Evolutionary conservation across 1,140 invertebrate species (phyloP), one percentile per base, ranked within the genome.

Genomic region (Nasonia vitripennis): DNA sequence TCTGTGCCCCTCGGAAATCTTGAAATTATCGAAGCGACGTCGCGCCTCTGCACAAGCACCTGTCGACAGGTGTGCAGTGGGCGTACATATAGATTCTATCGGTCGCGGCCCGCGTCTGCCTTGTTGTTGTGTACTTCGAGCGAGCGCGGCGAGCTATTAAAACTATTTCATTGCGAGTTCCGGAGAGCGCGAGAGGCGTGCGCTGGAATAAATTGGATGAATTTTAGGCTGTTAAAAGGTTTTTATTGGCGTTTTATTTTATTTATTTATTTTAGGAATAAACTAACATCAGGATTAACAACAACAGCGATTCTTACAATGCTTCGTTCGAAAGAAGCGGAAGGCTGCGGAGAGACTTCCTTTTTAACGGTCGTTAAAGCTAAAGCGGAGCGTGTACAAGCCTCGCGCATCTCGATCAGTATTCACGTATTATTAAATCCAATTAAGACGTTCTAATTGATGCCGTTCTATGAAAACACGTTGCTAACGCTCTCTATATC

Each of bases 1-100:
- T 45, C 34, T 37, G 34, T 27, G 34, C 34, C 41, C 7, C 41
- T 45, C 7, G 87, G 84, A 88, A 88, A 88, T 87, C 87, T 87
- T 74, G 55, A 85, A 86, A 86, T 70, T 73, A 78, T 80, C 67
- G 34, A 88, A 62, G 55, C 55, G 87, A 86, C 87, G 87, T 83
- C 78, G 78, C 23, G 86, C 71, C 88, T 62, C 20, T 62, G 55
- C 55, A n/a, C 55, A 34, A 34, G 87, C 91, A 91, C 87, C 91
- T 91, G 91, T 84, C 90, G 90, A 87, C 91, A 91, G 88, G 87
- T 91, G 90, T 62, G 70, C 51, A 70, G 87, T 85, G 79, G 86
- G 77, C 83, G 84, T 23, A 14, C 70, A 80, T 78, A 48, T 5
- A 55, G 55, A 78, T 62, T 78, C 37, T 27, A 27, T 51, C 55